Evolutionary conservation across 2,113 vertebrate genomes (phyloP).

Genomic region (Illadopsis cleaveri): DNA sequence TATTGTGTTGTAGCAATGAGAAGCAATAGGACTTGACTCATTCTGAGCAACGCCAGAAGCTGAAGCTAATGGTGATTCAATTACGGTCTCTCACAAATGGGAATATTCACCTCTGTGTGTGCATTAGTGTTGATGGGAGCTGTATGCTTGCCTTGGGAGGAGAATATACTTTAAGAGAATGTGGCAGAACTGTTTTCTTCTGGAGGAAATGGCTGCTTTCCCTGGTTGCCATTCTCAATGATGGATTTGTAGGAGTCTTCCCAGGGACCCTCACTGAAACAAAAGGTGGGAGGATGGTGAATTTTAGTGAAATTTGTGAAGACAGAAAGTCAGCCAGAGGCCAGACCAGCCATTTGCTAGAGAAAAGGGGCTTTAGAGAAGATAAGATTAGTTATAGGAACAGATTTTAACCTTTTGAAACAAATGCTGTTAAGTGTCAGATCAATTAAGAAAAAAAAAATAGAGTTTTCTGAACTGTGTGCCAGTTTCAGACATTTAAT

Average conservation of each 20-base stretch:
- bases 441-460: constrained; percentile 21
- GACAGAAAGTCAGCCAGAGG: constrained; percentile 15
- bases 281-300: background rate
- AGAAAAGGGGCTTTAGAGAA: background rate
- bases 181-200: constrained; percentile 65
- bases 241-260: background rate
- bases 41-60: background rate
- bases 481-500: constrained; percentile 11
- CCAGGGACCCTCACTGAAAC: background rate
- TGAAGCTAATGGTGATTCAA: constrained; percentile 61
- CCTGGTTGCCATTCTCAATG: constrained; percentile 6
- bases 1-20: constrained; percentile 31
- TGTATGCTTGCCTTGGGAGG: constrained; percentile 64
- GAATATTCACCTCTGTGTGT: constrained; percentile 18
- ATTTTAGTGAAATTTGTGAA: constrained; percentile 33
- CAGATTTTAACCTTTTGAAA: constrained; percentile 55
- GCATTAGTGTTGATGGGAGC: constrained; percentile 66
- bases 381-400: constrained; percentile 31
- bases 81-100: constrained; percentile 5
- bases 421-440: constrained; percentile 28
- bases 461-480: background rate
- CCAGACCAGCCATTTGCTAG: background rate
- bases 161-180: constrained; percentile 68
- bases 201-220: constrained; percentile 38
- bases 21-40: constrained; percentile 28